These are phyloP conservation scores for Erinaceus europaeus DNA, from an alignment of 2,113 vertebrate species.

Conservation along the genomic window DNA sequence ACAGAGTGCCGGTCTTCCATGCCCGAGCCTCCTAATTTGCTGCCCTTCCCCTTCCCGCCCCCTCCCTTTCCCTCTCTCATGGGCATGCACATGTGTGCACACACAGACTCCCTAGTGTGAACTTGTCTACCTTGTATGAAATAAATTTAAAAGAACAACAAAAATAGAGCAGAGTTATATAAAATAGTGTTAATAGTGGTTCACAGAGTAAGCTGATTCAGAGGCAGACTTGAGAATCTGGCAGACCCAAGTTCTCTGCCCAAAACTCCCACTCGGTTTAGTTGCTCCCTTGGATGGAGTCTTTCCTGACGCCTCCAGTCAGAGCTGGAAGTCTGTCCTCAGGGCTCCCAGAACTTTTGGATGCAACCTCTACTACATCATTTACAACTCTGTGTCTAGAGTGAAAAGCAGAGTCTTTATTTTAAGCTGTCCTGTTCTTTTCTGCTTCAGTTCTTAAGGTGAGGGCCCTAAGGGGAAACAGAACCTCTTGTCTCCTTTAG, in stretches of 20 bases:
- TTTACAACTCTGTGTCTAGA: constrained; percentile 14
- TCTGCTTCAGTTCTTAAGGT: not conserved
- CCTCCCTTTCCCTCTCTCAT: no score
- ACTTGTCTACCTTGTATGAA: no score
- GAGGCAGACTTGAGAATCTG: not conserved
- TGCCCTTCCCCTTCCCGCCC: no score
- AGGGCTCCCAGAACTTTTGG: not conserved
- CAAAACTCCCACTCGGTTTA: constrained; percentile 19
- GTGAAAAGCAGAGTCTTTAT: not conserved
- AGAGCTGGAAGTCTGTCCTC: not conserved
- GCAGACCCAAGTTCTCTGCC: not conserved
- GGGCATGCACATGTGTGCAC: no score
- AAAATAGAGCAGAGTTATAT: constrained; percentile 3
- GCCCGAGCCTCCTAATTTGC: no score
- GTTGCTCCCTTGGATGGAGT: not conserved
- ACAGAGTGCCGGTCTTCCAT: no score
- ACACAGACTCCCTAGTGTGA: no score
- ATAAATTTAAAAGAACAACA: not conserved
- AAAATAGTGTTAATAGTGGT: not conserved
- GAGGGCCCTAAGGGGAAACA: not conserved
- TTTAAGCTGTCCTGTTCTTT: not conserved
- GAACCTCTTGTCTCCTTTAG: not conserved
- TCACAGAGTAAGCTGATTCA: constrained; percentile 19
- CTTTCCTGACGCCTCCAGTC: not conserved
- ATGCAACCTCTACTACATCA: not conserved